Conservation (phyloP, 2,888 invertebrate species). For the Chrysotoxum bicinctum region DNA sequence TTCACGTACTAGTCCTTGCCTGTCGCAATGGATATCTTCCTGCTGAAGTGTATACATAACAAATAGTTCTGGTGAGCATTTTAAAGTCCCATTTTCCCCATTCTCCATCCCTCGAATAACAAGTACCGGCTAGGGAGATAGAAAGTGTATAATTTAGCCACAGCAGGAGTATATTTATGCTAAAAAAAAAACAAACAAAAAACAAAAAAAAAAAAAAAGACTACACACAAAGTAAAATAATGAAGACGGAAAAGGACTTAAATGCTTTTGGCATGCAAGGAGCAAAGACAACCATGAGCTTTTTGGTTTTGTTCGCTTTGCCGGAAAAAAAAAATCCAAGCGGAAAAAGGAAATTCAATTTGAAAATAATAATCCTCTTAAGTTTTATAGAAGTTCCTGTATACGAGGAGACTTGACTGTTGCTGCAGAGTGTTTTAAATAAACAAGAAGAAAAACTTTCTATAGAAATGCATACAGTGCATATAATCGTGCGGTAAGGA, state of each 20-base stretch:
- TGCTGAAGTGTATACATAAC: conserved; percentile 70
- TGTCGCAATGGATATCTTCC: conserved; percentile 69
- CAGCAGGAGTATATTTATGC: conserved; percentile 30
- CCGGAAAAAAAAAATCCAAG: conserved; percentile 8
- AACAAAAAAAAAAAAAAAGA: background rate
- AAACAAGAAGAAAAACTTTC: conserved; percentile 3
- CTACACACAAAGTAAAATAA: conserved; percentile 48
- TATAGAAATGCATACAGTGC: background rate
- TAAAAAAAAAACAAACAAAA: conserved; percentile 24
- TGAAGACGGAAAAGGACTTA: conserved; percentile 64
- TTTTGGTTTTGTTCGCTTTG: conserved; percentile 22
- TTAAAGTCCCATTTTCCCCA: background rate
- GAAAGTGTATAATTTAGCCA: conserved; percentile 55
- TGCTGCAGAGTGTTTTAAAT: conserved; percentile 18
- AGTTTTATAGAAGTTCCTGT: conserved; percentile 39
- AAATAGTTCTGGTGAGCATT: conserved; percentile 61
- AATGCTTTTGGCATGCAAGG: conserved; percentile 59
- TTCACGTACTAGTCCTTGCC: conserved; percentile 39
- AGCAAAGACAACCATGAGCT: conserved; percentile 53
- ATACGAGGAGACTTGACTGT: conserved; percentile 5
- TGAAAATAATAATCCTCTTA: conserved; percentile 68
- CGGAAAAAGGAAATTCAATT: conserved; percentile 65
- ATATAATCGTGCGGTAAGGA: background rate
- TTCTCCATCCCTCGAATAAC: background rate
- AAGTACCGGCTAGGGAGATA: conserved; percentile 2